phyloP scores from a whole-genome alignment of 2,113 vertebrate species.

The Epinephelus fuscoguttatus region DNA sequence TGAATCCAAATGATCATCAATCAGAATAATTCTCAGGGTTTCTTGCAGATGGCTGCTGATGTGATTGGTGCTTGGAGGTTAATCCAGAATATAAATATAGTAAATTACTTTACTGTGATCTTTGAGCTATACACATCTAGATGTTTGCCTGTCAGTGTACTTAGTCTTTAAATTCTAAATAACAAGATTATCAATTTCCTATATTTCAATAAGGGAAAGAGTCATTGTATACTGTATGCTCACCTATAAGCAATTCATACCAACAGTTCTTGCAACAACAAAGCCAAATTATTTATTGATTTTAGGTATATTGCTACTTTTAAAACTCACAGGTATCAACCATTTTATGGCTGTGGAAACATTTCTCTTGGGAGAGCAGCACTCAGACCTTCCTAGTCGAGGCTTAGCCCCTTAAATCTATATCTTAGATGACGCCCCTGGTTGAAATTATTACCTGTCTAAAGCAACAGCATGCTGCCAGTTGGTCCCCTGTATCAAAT shows the following conservation, averaged over 20 bases:
- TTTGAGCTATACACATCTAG: not conserved
- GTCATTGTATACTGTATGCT: not conserved
- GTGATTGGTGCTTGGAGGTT: not conserved
- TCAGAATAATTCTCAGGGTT: not conserved
- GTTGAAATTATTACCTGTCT: conserved; percentile 67
- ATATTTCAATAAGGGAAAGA: not conserved
- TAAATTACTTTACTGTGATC: not conserved
- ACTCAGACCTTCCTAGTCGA: conserved; percentile 28
- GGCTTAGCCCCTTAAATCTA: conserved; percentile 59
- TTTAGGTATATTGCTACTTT: conserved; percentile 54
- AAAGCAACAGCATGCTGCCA: conserved; percentile 43
- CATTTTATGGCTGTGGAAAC: conserved; percentile 58
- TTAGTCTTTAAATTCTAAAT: not conserved
- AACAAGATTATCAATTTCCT: not conserved
- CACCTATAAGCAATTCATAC: conserved; percentile 25
- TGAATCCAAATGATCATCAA: too few relatives aligned
- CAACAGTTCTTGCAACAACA: conserved; percentile 41
- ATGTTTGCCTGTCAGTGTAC: not conserved
- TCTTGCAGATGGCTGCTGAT: not conserved
- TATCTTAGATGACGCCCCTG: conserved; percentile 44
- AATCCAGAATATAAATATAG: not conserved
- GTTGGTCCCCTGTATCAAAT: conserved; percentile 21
- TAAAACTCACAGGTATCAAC: conserved; percentile 54
- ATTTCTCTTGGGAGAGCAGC: conserved; percentile 61
- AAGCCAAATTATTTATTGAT: conserved; percentile 73